A percentile compares a stretch with the other conserved stretches of the same genome.
Evolutionary conservation across 2,113 vertebrate genomes (phyloP).

Genomic region (Pelecanoides urinatrix): DNA sequence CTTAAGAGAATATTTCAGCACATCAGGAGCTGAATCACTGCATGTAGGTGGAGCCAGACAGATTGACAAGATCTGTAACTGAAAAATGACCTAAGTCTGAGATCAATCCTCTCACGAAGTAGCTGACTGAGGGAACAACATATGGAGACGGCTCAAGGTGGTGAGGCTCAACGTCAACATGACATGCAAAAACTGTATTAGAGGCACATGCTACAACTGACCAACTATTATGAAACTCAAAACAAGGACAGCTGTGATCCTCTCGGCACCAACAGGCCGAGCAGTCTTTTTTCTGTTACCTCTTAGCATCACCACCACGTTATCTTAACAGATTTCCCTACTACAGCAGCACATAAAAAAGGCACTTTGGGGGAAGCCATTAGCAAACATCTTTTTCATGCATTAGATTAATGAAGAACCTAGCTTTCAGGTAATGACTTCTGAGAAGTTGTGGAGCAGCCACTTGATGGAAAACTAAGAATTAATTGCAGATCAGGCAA

Average conservation of each 20-base stretch:
- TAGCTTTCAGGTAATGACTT: background rate
- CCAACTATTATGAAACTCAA: background rate
- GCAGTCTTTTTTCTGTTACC: background rate
- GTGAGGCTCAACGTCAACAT: background rate
- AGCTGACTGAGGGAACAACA: constrained; percentile 14
- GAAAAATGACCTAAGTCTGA: constrained; percentile 35
- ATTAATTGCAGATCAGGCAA: background rate
- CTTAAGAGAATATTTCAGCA: constrained; percentile 38
- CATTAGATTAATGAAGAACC: background rate
- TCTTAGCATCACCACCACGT: accelerated
- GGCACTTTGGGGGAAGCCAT: background rate
- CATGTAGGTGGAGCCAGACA: constrained; percentile 53
- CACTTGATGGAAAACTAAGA: background rate
- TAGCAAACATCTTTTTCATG: background rate
- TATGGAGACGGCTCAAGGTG: background rate
- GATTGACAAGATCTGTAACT: constrained; percentile 46
- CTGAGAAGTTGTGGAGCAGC: background rate
- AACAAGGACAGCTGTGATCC: background rate
- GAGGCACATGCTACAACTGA: background rate
- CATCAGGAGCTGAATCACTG: constrained; percentile 64
- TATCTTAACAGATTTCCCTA: background rate
- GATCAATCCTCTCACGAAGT: constrained; percentile 29
- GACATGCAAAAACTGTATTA: background rate
- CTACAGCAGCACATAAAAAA: background rate
- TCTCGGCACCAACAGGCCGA: accelerated